These are phyloP conservation scores for Blennius ocellaris DNA, from an alignment of 2,113 vertebrate genomes.

Conservation along the genomic window DNA sequence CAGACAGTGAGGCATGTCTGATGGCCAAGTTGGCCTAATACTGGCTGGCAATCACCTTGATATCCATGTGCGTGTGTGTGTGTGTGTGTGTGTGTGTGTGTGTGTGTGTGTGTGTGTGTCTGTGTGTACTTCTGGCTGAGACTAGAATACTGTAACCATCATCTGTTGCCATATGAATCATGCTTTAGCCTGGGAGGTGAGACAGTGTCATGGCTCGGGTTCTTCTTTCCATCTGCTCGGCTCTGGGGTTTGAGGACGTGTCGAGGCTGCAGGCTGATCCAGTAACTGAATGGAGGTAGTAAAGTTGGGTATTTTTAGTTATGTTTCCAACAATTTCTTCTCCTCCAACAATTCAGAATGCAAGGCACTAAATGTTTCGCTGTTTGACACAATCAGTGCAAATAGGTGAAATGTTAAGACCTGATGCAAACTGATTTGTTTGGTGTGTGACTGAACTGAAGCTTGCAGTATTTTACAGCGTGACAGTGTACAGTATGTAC, in stretches of 20 bases:
- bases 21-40: conserved; percentile 59
- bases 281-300: not conserved
- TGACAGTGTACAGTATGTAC: not conserved
- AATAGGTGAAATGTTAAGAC: not conserved
- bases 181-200: conserved; percentile 52
- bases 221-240: conserved; percentile 63
- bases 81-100: conserved; percentile 23
- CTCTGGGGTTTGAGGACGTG: conserved; percentile 19
- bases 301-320: not conserved
- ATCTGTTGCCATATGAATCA: conserved; percentile 73
- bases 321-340: not conserved
- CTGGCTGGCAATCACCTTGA: conserved; percentile 57
- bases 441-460: not conserved
- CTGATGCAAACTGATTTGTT: not conserved
- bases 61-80: conserved; percentile 39
- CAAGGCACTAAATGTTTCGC: not conserved
- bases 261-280: conserved; percentile 22
- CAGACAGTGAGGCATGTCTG: conserved; percentile 67
- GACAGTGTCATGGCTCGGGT: conserved; percentile 43
- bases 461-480: not conserved
- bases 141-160: conserved; percentile 58
- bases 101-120: conserved; percentile 36
- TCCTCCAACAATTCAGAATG: not conserved
- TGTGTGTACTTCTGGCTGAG: conserved; percentile 25
- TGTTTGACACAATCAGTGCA: not conserved